Evolutionary conservation across 2,888 invertebrate species (phyloP), one percentile per base, ranked within the genome.

Genomic region (Phengaris alcon): DNA sequence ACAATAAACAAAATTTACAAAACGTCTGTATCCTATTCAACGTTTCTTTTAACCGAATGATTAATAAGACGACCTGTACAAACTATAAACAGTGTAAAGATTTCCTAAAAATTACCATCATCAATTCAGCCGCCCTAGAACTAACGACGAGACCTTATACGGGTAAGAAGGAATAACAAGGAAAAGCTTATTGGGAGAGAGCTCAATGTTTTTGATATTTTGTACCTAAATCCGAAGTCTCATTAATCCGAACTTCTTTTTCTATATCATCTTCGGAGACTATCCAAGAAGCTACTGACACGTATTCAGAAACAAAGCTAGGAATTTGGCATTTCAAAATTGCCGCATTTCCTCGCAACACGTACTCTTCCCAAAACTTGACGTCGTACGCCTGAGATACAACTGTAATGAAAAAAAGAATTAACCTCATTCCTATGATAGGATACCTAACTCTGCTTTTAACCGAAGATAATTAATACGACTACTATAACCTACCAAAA

Each of bases 291-390:
- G 95, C 95, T 81, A 98, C 97, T 84, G 95, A 94, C 81, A 98
- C 97, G 90, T 97, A 98, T 94, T 98, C 98, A 85, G 97, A 97
- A 83, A 98, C 97, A 93, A 97, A 98, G 94, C 97, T 97, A 84
- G 98, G 97, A 89, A 98, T 97, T 94, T 97, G 97, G 94, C 98
- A 98, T 95, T 98, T 97, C 87, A 98, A 94, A 87, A 98, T 96
- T 82, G 97, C 98, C 82, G 97, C 96, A 93, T 98, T 98, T 86
- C 97, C 97, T 85, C 97, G 96, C 86, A 98, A 95, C 81, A 98
- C 97, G 90, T 97, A 97, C 93, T 98, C 97, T 90, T 97, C 97
- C 97, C 97, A 97, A 86, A 98, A 97, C 93, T 97, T 97, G 82
- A 97, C 96, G 87, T 96, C 96, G 93, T 97, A 98, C 80, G 95